Evolutionary conservation across 2,888 invertebrate species (phyloP).

Genomic region (Callinectes sapidus): DNA sequence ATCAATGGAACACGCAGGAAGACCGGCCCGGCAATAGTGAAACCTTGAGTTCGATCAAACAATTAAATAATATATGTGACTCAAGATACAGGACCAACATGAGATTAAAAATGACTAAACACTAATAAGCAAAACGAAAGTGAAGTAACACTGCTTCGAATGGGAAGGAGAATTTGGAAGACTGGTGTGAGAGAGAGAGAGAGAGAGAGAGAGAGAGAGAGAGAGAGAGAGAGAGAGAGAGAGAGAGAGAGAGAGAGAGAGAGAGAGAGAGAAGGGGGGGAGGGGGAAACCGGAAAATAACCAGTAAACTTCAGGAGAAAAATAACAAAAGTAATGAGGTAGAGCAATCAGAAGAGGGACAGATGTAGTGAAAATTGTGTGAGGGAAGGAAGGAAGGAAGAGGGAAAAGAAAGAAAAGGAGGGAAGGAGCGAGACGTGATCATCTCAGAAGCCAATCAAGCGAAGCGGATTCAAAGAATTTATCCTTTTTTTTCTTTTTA

Average conservation of each 20-base stretch:
- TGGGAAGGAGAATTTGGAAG: background rate
- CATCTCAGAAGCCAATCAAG: conserved; percentile 8
- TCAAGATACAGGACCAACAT: background rate
- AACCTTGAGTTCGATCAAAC: background rate
- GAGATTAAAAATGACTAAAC: background rate
- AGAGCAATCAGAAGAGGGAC: background rate
- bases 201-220: conserved; percentile 27
- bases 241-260: conserved; percentile 23
- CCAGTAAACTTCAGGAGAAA: background rate
- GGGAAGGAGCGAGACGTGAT: background rate
- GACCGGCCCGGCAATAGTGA: background rate
- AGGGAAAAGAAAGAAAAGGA: background rate
- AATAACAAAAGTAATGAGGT: background rate
- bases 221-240: conserved; percentile 29
- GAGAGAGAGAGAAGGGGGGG: background rate
- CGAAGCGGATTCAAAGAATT: conserved; percentile 10
- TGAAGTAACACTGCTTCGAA: background rate
- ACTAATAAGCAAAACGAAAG: background rate
- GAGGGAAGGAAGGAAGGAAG: background rate
- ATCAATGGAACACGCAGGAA: background rate
- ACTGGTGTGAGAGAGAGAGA: background rate
- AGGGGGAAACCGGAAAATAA: background rate
- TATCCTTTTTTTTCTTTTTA: background rate
- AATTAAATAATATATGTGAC: background rate
- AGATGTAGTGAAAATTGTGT: background rate